Percentiles rank a stretch among this genome's conserved stretches.
Conservation (phyloP, 2,797 vertebrate species). For the Hypotaenidia okinawae region DNA sequence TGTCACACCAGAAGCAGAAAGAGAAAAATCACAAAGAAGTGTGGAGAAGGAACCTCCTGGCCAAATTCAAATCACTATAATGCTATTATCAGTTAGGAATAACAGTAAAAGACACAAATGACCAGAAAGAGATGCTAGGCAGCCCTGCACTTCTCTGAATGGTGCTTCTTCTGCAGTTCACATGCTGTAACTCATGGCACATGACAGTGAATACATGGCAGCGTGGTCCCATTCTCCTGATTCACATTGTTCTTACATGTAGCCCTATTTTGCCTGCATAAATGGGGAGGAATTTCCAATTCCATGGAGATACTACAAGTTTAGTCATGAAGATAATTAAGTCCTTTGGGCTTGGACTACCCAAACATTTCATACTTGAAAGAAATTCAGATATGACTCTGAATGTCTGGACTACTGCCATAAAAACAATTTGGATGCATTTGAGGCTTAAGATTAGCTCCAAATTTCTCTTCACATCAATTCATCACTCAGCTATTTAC, state of each 20-base stretch:
- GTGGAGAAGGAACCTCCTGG: slow-evolving; percentile 23
- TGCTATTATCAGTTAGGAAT: neutral
- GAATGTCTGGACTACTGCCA: slow-evolving; percentile 56
- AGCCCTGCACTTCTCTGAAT: neutral
- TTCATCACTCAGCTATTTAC: slow-evolving; percentile 51
- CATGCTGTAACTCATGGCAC: neutral
- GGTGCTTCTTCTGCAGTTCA: neutral
- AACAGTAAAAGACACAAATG: neutral
- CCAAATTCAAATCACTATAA: slow-evolving; percentile 8
- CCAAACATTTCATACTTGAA: slow-evolving; percentile 63
- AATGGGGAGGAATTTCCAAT: slow-evolving; percentile 57
- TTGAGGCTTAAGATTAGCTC: slow-evolving; percentile 38
- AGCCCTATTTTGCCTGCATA: slow-evolving; percentile 50
- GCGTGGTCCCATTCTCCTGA: neutral
- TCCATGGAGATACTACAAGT: slow-evolving; percentile 59
- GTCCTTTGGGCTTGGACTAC: slow-evolving; percentile 65
- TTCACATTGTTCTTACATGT: slow-evolving; percentile 55
- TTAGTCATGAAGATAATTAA: slow-evolving; percentile 71
- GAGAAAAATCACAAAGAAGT: neutral
- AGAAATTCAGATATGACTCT: slow-evolving; percentile 64
- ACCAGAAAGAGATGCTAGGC: neutral
- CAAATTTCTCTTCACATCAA: slow-evolving; percentile 56
- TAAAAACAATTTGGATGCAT: slow-evolving; percentile 59
- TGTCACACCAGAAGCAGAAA: neutral
- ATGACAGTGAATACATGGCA: neutral